A percentile compares a stretch with the other conserved stretches of the same genome.
These are phyloP conservation scores for Hyposoter dolosus DNA, from an alignment of 2,888 invertebrate genomes.

Conservation along the genomic window DNA sequence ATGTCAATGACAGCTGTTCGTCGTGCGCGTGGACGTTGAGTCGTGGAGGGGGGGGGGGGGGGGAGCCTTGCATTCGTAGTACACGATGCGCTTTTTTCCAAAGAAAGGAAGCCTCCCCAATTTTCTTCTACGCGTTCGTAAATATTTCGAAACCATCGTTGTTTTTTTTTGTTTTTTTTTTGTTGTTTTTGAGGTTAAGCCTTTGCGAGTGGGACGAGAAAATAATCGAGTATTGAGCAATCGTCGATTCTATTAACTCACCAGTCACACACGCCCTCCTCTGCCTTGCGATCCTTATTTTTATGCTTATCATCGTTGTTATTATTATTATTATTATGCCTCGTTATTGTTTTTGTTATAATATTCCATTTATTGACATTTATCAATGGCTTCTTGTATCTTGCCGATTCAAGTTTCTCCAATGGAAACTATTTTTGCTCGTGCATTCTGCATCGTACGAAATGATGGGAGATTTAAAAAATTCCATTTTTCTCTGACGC, in stretches of 20 bases:
- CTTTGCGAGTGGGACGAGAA: neutral
- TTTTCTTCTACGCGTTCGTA: neutral
- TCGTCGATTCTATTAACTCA: constrained; percentile 54
- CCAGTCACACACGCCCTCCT: constrained; percentile 60
- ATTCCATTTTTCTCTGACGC: too few relatives aligned
- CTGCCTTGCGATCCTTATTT: constrained; percentile 43
- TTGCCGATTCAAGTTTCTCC: neutral
- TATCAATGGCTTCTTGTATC: neutral
- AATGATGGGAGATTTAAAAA: neutral
- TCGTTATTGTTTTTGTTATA: neutral
- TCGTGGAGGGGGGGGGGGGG: neutral
- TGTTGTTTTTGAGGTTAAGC: neutral
- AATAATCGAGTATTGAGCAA: constrained; percentile 39
- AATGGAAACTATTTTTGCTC: neutral
- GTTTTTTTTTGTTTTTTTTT: too few relatives aligned
- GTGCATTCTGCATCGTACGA: neutral
- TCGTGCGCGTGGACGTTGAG: constrained; percentile 53
- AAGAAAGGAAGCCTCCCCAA: constrained; percentile 1
- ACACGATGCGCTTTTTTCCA: constrained; percentile 16
- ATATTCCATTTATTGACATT: constrained; percentile 2
- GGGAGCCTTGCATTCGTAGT: constrained; percentile 19
- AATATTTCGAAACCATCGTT: neutral
- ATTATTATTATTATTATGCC: neutral
- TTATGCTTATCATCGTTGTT: constrained; percentile 1
- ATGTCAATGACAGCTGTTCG: constrained; percentile 83